Base-by-base conservation (phyloP, 2,797 vertebrate genomes). In the Limosa lapponica region DNA sequence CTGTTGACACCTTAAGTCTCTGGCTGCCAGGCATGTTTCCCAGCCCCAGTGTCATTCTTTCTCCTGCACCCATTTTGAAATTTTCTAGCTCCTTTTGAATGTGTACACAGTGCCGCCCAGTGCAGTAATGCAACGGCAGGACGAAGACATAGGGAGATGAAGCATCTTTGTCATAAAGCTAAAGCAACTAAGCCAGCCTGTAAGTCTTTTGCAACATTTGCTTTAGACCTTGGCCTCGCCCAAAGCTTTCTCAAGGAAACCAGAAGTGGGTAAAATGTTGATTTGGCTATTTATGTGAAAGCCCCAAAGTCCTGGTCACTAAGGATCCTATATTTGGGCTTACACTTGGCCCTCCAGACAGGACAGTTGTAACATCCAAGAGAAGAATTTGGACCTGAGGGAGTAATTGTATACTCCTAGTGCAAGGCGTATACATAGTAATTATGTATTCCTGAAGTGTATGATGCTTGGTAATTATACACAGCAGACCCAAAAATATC, bases 401-500 rank as follows among this genome's bases (percentile, higher is more conserved):
- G 61, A 96, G 95, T 97, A 98, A 98, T 87, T 94, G 82, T 91
- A 97, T 96, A 90, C 95, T 90, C 91, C 91, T 95, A 85, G 89
- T 92, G 93, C 96, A 96, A 96, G 83, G 49, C 95, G 14, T 34
- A 52, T 58, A 43, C 66, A 69, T 55, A 67, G 85, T 86, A 97
- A 97, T 98, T 96, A 96, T 52, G 85, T 74, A 96, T 94, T 98
- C 96, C 91, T 62, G 20, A 91, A 89, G 90, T 94, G 75, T 95
- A 97, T 12, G 20, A 93, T 96, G 72, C 86, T 97, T 84, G 27
- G 93, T 97, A 97, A 98, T 97, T 97, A 96, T 43, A 97, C 94
- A 93, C 80, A 75, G 96, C 85, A 88, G 91, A 96, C 88, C 96
- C 97, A 93, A 96, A 97, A 98, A 98, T 98, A 98, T 97, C 83